Evolutionary conservation across 2,113 vertebrate species (phyloP), one percentile per base, ranked within the genome.

Genomic region (Spermophilus dauricus): DNA sequence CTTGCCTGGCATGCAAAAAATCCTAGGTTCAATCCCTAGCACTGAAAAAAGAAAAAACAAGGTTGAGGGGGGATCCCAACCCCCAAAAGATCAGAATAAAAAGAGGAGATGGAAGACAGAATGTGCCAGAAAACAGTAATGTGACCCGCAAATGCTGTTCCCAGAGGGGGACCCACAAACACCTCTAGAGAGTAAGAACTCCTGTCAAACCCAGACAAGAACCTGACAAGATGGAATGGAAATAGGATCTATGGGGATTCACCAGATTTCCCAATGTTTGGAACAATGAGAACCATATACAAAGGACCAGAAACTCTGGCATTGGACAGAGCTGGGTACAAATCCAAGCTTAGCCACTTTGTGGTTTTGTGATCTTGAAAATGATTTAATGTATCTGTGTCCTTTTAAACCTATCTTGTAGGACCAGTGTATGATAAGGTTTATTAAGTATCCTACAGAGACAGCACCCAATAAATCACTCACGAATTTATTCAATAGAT

Each of bases 361-460:
- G 56, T 75, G 73, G n/a, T 5, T 80, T 80, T 56, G 4, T 69
- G 22, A 87, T 63, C 65, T 77, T 89, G 51, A 11, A 94, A 94
- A 95, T 89, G 67, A 89, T 45, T 56, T 42, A 37, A 78, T 30
- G 26, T 65, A 26, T n/a, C 22, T 11, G 17, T 86, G 70, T 84
- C n/a, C 51, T 48, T 94, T 72, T 94, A 97, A 85, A 83, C 80
- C 42, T 70, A 58, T 82, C 32, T 95, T 45, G 42, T 45, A 45
- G 42, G 42, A 45, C 42, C 73, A 48, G 53, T 58, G 11, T 70
- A 70, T 51, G 58, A 72, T 42, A 69, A 80, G 17, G 51, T 83
- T 95, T 91, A 88, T 80, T 51, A 95, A 70, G 58, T 45, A 5
- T 45, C 42, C 42, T 45, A 45, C 42, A 85, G n/a, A 77, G 42